A percentile compares a stretch with the other conserved stretches of the same genome.
phyloP scores from a whole-genome alignment of 2,888 invertebrate genomes.

The Phrixothrix hirtus region DNA sequence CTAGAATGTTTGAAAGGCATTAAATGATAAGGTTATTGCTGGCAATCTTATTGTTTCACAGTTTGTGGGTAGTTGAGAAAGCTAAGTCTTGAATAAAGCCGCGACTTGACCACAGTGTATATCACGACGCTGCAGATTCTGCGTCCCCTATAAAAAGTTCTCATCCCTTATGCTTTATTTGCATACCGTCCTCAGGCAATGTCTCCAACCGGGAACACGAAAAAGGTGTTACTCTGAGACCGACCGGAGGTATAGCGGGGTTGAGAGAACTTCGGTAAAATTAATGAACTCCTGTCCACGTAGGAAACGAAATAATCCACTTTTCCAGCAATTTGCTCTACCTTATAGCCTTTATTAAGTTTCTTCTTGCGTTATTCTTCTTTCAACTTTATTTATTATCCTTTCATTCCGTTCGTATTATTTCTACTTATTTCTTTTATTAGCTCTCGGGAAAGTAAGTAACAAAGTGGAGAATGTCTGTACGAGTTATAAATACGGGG shows the following conservation, averaged over 20 bases:
- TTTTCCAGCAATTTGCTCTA: constrained; percentile 55
- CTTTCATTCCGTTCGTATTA: constrained; percentile 28
- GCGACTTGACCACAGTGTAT: constrained; percentile 37
- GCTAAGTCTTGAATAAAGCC: constrained; percentile 33
- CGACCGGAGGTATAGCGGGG: constrained; percentile 35
- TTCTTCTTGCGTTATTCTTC: constrained; percentile 35
- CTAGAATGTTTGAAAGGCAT: constrained; percentile 18
- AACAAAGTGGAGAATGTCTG: constrained; percentile 12
- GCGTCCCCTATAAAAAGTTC: constrained; percentile 31
- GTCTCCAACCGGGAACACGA: constrained; percentile 55
- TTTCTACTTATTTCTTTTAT: constrained; percentile 24
- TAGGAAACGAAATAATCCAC: constrained; percentile 55
- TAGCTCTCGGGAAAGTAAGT: constrained; percentile 15
- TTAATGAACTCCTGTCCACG: constrained; percentile 57
- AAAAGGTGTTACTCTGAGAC: constrained; percentile 57
- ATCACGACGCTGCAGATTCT: constrained; percentile 12
- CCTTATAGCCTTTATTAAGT: constrained; percentile 50
- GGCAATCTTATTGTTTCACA: constrained; percentile 20
- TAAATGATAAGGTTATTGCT: constrained; percentile 40
- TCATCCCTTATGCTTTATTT: constrained; percentile 48
- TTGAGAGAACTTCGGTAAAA: constrained; percentile 45
- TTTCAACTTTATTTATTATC: constrained; percentile 30
- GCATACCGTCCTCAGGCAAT: constrained; percentile 54
- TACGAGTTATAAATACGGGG: constrained; percentile 20
- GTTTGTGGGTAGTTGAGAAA: constrained; percentile 39